Conservation (phyloP, 2,797 vertebrate species). For the Neopelma chrysocephalum region DNA sequence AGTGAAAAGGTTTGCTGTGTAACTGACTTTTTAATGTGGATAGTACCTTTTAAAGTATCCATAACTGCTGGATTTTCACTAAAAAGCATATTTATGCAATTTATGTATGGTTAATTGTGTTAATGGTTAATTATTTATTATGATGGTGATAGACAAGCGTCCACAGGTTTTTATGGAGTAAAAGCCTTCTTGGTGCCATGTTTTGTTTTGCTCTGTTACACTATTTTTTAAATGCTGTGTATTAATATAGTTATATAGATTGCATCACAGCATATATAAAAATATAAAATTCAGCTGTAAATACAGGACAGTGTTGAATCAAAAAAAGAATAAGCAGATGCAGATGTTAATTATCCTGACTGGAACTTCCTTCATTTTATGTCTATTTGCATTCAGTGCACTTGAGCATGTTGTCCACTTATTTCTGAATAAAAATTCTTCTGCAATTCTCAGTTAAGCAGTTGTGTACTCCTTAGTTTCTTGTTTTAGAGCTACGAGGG, state of each 20-base stretch:
- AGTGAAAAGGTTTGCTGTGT: conserved; percentile 74
- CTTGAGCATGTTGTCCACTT: background rate
- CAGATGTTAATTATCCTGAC: background rate
- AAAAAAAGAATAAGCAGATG: background rate
- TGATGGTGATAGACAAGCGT: conserved; percentile 15
- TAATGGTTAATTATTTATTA: conserved; percentile 38
- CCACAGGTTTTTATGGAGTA: background rate
- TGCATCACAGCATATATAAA: background rate
- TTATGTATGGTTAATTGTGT: conserved; percentile 48
- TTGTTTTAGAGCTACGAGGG: background rate
- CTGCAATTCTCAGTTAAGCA: background rate
- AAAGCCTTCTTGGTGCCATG: conserved; percentile 78
- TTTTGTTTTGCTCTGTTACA: conserved; percentile 70
- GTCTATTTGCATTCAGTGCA: background rate
- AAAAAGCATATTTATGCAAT: conserved; percentile 43
- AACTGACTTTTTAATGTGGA: conserved; percentile 76
- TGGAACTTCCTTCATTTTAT: background rate
- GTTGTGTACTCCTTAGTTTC: background rate
- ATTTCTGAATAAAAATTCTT: background rate
- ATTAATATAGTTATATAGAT: background rate
- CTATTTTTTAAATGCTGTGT: background rate
- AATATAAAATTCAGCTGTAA: background rate
- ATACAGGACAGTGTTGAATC: background rate
- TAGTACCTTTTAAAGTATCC: conserved; percentile 73
- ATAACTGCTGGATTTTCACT: conserved; percentile 69